Evolutionary conservation across 2,797 vertebrate genomes (phyloP).

Genomic region (Rhyacichthys aspro): DNA sequence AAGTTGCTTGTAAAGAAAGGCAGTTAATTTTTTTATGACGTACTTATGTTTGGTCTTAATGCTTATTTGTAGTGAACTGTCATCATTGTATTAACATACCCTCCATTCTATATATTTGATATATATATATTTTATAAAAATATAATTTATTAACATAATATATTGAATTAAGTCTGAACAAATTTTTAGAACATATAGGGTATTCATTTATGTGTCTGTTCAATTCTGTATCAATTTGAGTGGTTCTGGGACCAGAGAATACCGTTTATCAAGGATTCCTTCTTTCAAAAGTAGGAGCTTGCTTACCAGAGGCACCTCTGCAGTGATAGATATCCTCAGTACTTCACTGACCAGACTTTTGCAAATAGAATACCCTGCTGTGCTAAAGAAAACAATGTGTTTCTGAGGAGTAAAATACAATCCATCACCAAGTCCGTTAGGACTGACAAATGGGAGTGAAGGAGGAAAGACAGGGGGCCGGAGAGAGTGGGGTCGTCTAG

Average conservation of each 20-base stretch:
- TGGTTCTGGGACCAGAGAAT: slow-evolving; percentile 53
- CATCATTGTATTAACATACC: too few species aligned
- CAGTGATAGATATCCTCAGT: slow-evolving; percentile 94
- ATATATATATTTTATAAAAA: too few species aligned
- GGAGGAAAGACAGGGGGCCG: slow-evolving; percentile 66
- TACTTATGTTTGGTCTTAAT: too few species aligned
- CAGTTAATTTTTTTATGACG: too few species aligned
- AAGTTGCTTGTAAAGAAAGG: too few species aligned
- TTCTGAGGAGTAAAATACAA: slow-evolving; percentile 96
- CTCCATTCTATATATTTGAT: too few species aligned
- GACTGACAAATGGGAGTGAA: slow-evolving; percentile 69
- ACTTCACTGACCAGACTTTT: slow-evolving; percentile 90
- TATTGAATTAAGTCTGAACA: too few species aligned
- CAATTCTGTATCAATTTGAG: too few species aligned
- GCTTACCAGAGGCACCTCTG: slow-evolving; percentile 84
- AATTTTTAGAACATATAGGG: too few species aligned
- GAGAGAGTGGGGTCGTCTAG: slow-evolving; percentile 37
- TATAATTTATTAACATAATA: too few species aligned
- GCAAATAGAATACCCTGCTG: slow-evolving; percentile 99
- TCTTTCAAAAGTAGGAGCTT: slow-evolving; percentile 61
- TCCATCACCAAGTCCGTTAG: slow-evolving; percentile 94
- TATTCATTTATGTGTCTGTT: too few species aligned
- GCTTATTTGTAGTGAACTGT: too few species aligned
- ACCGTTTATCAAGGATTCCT: slow-evolving; percentile 54
- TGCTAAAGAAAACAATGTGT: slow-evolving; percentile 99